Conservation (phyloP, 2,888 invertebrate genomes). For the Agonum fuliginosum region DNA sequence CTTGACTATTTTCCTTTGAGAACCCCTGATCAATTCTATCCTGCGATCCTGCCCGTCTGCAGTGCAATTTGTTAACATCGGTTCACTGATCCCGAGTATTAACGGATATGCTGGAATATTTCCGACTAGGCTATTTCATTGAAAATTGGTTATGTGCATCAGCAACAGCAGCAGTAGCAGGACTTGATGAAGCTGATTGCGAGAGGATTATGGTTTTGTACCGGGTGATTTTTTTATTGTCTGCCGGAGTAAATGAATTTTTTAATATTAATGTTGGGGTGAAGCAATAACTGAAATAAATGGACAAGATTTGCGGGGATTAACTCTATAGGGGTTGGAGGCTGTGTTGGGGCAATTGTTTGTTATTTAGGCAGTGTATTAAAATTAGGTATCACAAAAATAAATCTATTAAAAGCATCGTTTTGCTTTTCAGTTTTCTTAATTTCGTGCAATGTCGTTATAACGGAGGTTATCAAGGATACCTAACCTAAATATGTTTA, state of each 20-base stretch:
- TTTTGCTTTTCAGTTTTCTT: too few species aligned
- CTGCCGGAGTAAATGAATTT: not conserved
- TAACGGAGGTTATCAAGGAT: too few species aligned
- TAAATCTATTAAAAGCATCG: too few species aligned
- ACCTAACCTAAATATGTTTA: too few species aligned
- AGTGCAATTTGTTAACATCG: slow-evolving; percentile 52
- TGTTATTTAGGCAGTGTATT: too few species aligned
- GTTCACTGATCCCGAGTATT: slow-evolving; percentile 46
- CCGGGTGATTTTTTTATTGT: not conserved
- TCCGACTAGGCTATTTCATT: not conserved
- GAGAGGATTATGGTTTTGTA: not conserved
- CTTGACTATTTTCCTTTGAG: too few species aligned
- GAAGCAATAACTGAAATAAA: not conserved
- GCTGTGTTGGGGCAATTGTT: too few species aligned
- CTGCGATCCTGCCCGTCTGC: not conserved
- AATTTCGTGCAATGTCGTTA: too few species aligned
- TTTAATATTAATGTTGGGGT: not conserved
- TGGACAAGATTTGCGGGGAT: too few species aligned
- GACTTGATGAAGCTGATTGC: not conserved
- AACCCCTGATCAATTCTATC: not conserved
- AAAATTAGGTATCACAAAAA: too few species aligned
- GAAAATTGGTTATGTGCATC: slow-evolving; percentile 8
- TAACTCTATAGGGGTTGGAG: too few species aligned
- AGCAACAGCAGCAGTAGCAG: too few species aligned
- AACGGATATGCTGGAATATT: not conserved